Evolutionary conservation across 2,797 vertebrate species (phyloP).

Genomic region (Orientallactaga sibirica): DNA sequence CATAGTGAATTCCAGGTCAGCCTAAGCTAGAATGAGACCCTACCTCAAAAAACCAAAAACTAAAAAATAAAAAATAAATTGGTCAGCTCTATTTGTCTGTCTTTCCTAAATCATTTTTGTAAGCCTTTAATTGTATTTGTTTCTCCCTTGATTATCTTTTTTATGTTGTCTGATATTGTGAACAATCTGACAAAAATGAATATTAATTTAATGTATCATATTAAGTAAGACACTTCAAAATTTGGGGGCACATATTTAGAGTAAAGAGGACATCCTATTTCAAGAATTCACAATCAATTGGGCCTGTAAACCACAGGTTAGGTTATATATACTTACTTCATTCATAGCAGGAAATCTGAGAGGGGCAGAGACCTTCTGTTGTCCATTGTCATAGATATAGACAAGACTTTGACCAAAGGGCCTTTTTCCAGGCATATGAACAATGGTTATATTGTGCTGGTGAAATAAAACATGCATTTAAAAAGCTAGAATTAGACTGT

Average conservation of each 20-base stretch:
- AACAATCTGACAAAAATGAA: constrained; percentile 38
- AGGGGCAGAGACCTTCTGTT: constrained; percentile 95
- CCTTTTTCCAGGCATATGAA: constrained; percentile 97
- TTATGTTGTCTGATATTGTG: background rate
- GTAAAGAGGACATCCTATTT: constrained; percentile 29
- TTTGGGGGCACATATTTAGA: constrained; percentile 26
- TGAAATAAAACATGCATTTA: constrained; percentile 76
- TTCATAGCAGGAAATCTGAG: constrained; percentile 97
- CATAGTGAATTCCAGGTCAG: too few species aligned
- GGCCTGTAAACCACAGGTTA: background rate
- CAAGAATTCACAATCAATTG: constrained; percentile 24
- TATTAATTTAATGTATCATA: constrained; percentile 21
- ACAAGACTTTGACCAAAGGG: constrained; percentile 98
- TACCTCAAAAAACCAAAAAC: too few species aligned
- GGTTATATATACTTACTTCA: constrained; percentile 91
- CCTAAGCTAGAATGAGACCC: too few species aligned
- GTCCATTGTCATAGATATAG: constrained; percentile 97
- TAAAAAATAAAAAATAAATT: background rate
- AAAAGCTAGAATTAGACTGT: constrained; percentile 63
- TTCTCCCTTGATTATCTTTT: constrained; percentile 56
- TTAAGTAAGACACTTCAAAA: constrained; percentile 22
- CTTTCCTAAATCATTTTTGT: constrained; percentile 40
- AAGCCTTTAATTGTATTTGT: constrained; percentile 42
- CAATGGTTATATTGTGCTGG: constrained; percentile 96
- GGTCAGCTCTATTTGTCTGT: constrained; percentile 19